Base-by-base conservation (phyloP, 1,140 invertebrate genomes). In the Bombus difficillimus region DNA sequence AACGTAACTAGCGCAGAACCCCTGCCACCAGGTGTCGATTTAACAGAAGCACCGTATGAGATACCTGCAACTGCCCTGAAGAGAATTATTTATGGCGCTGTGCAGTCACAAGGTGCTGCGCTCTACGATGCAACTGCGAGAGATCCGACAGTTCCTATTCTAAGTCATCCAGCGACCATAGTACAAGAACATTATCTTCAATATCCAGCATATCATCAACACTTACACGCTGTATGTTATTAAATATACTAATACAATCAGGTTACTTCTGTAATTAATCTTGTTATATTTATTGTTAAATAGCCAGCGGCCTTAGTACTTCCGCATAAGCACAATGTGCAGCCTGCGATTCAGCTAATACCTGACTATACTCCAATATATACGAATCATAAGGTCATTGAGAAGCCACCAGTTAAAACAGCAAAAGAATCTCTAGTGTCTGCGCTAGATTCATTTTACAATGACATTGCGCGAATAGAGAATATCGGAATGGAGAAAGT, bases 381-480 rank as follows among this genome's bases (percentile, higher is more conserved):
- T 62, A 93, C 93, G 39, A 94, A 94, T 59, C 95, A 93, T 80
- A 93, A 95, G 85, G 93, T 95, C 18, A 95, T 95, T 47, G 92
- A 94, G 1, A 95, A 94, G 71, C 94, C 94, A 13, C 93, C 94
- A 0, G 89, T 95, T 4, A 94, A 95, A 69, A 92, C 91, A 34
- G 90, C 93, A 25, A 94, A 94, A 15, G 93, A 95, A 66, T 93
- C 93, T 32, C 86, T 94, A 1, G 93, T 93, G 22, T 95, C 95
- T 0, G 96, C 95, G 8, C 90, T 97, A 28, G 95, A 96, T 92
- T 96, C 96, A 8, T 97, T 97, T 92, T 97, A 97, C 89, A 96
- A 94, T 25, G 96, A 97, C 83, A 95, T 97, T 41, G 96, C 96
- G 9, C 94, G 95, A 25, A 94, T 96, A 32, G 96, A 96, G 77